Conservation (phyloP, 2,888 invertebrate genomes). For the Drosophila setosimentum region DNA sequence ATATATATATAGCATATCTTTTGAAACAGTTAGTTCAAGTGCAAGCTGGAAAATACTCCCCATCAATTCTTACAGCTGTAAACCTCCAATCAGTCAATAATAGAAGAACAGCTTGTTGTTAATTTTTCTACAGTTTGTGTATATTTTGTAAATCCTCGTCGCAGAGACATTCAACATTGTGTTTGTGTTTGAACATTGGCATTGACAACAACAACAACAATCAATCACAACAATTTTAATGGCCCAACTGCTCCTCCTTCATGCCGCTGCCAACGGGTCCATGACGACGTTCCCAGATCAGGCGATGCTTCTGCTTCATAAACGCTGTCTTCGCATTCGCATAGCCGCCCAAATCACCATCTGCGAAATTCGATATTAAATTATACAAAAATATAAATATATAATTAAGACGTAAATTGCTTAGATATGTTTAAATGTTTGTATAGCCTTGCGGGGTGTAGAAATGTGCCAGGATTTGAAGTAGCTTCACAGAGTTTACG, state of each 20-base stretch:
- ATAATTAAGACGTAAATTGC: background rate
- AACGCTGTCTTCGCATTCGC: slow-evolving; percentile 91
- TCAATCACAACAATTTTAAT: slow-evolving; percentile 43
- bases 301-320: slow-evolving; percentile 99
- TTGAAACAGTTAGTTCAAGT: background rate
- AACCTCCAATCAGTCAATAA: background rate
- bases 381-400: background rate
- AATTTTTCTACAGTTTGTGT: slow-evolving; percentile 38
- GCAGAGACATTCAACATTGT: slow-evolving; percentile 46
- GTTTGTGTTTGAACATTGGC: background rate
- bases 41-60: background rate
- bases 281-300: slow-evolving; percentile 98
- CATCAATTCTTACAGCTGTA: background rate
- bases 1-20: background rate
- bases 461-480: background rate
- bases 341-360: slow-evolving; percentile 95
- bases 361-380: slow-evolving; percentile 85
- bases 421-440: background rate
- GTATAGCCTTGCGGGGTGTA: background rate
- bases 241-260: slow-evolving; percentile 81
- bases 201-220: background rate
- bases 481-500: background rate
- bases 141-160: slow-evolving; percentile 47
- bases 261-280: slow-evolving; percentile 91
- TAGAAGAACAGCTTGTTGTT: background rate